Percentiles rank a stretch among this genome's conserved stretches.
These are phyloP conservation scores for Malthinus flaveolus DNA, from an alignment of 2,888 invertebrate genomes.

Conservation along the genomic window DNA sequence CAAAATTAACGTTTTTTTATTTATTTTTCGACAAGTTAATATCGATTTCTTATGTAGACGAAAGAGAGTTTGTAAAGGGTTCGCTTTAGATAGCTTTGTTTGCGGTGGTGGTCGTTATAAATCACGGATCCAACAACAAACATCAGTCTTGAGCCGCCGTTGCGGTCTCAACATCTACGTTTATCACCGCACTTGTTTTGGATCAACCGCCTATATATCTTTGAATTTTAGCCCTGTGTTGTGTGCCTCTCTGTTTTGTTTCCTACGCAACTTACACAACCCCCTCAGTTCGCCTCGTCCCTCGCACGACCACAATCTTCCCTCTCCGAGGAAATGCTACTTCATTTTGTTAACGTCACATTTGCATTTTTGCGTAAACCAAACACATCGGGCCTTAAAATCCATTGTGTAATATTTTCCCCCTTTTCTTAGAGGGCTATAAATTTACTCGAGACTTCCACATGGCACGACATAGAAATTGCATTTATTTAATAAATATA, in stretches of 20 bases:
- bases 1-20: not conserved
- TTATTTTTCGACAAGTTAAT: slow-evolving; percentile 18
- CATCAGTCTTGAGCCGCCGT: slow-evolving; percentile 50
- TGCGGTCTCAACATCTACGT: slow-evolving; percentile 52
- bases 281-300: not conserved
- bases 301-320: slow-evolving; percentile 17
- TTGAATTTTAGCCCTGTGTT: slow-evolving; percentile 33
- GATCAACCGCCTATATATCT: slow-evolving; percentile 54
- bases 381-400: slow-evolving; percentile 1
- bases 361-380: slow-evolving; percentile 21
- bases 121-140: slow-evolving; percentile 53
- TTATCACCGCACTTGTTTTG: slow-evolving; percentile 54
- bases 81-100: slow-evolving; percentile 41
- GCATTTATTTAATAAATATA: slow-evolving; percentile 2
- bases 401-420: slow-evolving; percentile 3
- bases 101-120: slow-evolving; percentile 51
- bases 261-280: slow-evolving; percentile 25
- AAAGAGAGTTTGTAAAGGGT: slow-evolving; percentile 28
- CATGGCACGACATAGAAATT: slow-evolving; percentile 2
- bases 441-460: not conserved
- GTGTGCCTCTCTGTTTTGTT: slow-evolving; percentile 1
- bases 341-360: slow-evolving; percentile 28
- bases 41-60: slow-evolving; percentile 35
- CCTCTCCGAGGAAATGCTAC: slow-evolving; percentile 27
- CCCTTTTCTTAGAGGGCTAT: not conserved